Conservation (phyloP, 2,888 invertebrate species). For the Ichneumoninae sp. region DNA sequence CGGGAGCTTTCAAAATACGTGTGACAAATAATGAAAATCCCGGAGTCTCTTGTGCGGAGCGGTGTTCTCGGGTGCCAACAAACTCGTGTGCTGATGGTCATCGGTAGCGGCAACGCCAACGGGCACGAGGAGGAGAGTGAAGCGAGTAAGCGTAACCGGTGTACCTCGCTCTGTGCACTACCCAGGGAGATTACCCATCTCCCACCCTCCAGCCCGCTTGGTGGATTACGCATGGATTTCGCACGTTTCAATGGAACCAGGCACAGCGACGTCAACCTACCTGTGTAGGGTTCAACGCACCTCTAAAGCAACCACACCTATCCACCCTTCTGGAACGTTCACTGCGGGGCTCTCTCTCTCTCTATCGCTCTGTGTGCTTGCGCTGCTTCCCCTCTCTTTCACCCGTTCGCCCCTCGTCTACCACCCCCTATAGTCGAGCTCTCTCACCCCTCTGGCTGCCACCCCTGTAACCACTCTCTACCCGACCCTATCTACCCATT, state of each 20-base stretch:
- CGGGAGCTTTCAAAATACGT: conserved; percentile 29
- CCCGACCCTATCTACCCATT: conserved; percentile 75
- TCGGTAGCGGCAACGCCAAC: conserved; percentile 47
- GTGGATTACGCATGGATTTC: conserved; percentile 82
- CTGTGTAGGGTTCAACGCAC: conserved; percentile 83
- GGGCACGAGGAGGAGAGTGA: conserved; percentile 26
- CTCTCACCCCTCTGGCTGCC: conserved; percentile 69
- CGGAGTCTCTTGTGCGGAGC: conserved; percentile 6
- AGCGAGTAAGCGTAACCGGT: conserved; percentile 54
- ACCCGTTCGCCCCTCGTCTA: conserved; percentile 63
- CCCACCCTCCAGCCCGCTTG: conserved; percentile 42
- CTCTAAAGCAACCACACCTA: conserved; percentile 84
- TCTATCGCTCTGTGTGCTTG: conserved; percentile 67
- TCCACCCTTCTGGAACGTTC: conserved; percentile 80
- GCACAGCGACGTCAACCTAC: conserved; percentile 82
- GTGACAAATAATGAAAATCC: conserved; percentile 55
- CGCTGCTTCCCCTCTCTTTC: conserved; percentile 62
- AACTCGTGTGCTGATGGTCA: conserved; percentile 57
- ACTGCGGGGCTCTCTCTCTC: conserved; percentile 76
- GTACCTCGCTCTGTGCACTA: conserved; percentile 56
- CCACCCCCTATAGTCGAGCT: conserved; percentile 71
- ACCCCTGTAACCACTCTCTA: conserved; percentile 77
- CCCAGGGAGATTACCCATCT: conserved; percentile 63
- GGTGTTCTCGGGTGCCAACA: conserved; percentile 38
- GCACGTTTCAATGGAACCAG: conserved; percentile 83